phyloP scores from a whole-genome alignment of 2,113 vertebrate genomes.

The Clinocottus analis region DNA sequence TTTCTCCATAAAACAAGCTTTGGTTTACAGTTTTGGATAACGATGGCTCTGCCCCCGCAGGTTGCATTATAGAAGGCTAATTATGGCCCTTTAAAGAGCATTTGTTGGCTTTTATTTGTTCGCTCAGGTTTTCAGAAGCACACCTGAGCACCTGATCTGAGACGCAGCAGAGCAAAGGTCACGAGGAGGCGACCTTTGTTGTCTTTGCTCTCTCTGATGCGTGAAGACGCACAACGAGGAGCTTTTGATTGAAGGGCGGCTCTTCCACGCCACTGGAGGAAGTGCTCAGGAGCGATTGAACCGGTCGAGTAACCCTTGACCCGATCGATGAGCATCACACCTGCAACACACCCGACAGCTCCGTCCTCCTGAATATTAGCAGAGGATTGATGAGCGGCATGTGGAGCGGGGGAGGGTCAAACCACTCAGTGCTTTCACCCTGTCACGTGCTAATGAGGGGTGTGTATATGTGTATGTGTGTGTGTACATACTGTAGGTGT shows the following conservation, averaged over 20 bases:
- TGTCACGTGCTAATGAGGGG: conserved; percentile 41
- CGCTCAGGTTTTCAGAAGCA: background rate
- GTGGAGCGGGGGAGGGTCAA: conserved; percentile 25
- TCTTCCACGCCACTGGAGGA: conserved; percentile 50
- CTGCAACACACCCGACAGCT: conserved; percentile 65
- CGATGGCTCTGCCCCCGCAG: too few species aligned
- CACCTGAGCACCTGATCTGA: conserved; percentile 10
- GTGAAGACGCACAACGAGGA: conserved; percentile 66
- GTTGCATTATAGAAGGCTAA: too few species aligned
- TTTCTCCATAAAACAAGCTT: too few species aligned
- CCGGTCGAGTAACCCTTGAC: conserved; percentile 69
- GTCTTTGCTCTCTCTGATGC: conserved; percentile 33
- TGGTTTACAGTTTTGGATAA: too few species aligned
- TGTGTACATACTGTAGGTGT: background rate
- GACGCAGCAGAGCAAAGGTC: conserved; percentile 31
- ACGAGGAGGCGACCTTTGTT: conserved; percentile 54
- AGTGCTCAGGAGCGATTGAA: conserved; percentile 70
- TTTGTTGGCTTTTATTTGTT: background rate
- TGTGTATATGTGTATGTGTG: conserved; percentile 13
- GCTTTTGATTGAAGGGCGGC: conserved; percentile 68
- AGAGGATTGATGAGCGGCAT: conserved; percentile 19
- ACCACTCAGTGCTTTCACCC: conserved; percentile 44
- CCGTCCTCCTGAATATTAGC: conserved; percentile 60
- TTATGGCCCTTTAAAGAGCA: background rate
- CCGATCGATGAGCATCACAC: conserved; percentile 75